Evolutionary conservation across 2,888 invertebrate species (phyloP).

Genomic region (Axea sp.): DNA sequence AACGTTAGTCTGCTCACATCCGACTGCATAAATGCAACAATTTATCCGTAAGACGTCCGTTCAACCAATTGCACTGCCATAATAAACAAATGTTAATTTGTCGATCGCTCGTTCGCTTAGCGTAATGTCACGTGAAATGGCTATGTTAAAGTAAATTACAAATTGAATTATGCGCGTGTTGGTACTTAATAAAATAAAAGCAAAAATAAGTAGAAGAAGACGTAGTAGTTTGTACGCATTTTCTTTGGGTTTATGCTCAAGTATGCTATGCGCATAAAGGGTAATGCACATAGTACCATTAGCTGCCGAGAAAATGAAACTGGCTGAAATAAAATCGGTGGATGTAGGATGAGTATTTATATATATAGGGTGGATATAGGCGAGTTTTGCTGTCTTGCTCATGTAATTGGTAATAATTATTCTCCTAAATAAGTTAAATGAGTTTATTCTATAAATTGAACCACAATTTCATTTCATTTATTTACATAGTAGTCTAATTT

Average conservation of each 20-base stretch:
- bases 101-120: conserved; percentile 17
- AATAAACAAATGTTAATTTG: conserved; percentile 25
- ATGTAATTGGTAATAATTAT: too few relatives aligned
- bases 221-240: neutral
- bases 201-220: neutral
- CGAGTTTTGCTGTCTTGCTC: too few relatives aligned
- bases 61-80: conserved; percentile 12
- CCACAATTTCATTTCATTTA: too few relatives aligned
- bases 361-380: too few relatives aligned
- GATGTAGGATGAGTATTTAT: neutral
- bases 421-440: too few relatives aligned
- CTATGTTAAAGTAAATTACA: conserved; percentile 12
- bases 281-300: conserved; percentile 9
- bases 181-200: conserved; percentile 1
- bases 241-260: neutral
- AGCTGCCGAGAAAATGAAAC: conserved; percentile 18
- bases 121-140: conserved; percentile 13
- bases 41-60: conserved; percentile 24
- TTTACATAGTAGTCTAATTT: too few relatives aligned
- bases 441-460: too few relatives aligned
- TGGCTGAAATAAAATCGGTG: conserved; percentile 20
- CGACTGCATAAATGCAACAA: conserved; percentile 11
- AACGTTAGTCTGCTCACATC: neutral
- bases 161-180: conserved; percentile 15
- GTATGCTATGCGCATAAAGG: conserved; percentile 12